Percentiles rank a stretch among this genome's conserved stretches.
Conservation (phyloP, 2,888 invertebrate species). For the Tethea ocularis region DNA sequence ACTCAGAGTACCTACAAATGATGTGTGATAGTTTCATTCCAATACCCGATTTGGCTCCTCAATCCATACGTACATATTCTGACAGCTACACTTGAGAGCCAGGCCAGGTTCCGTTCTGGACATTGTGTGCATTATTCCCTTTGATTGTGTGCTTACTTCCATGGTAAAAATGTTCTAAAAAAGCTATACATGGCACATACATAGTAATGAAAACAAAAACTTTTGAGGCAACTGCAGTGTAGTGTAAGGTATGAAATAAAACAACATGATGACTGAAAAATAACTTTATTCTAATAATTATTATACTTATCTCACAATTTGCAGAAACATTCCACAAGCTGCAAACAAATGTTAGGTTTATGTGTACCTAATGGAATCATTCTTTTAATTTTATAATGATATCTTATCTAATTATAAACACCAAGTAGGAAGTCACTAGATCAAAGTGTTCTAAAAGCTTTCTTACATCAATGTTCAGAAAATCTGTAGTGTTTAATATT, state of each 20-base stretch:
- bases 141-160: too few relatives aligned
- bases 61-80: too few relatives aligned
- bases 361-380: slow-evolving; percentile 75
- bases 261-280: slow-evolving; percentile 74
- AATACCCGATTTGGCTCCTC: too few relatives aligned
- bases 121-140: too few relatives aligned
- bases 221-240: too few relatives aligned
- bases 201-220: too few relatives aligned
- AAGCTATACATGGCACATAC: too few relatives aligned
- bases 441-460: slow-evolving; percentile 60
- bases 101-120: too few relatives aligned
- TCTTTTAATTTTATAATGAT: slow-evolving; percentile 64
- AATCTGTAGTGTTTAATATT: slow-evolving; percentile 34
- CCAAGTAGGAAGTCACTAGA: slow-evolving; percentile 58
- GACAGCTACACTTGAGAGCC: too few relatives aligned
- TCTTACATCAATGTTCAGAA: slow-evolving; percentile 37
- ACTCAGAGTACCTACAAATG: too few relatives aligned
- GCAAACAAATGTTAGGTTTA: slow-evolving; percentile 64
- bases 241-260: slow-evolving; percentile 57
- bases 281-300: slow-evolving; percentile 81
- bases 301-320: slow-evolving; percentile 77
- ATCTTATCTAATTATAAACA: slow-evolving; percentile 62
- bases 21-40: too few relatives aligned
- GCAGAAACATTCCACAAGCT: slow-evolving; percentile 70
- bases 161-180: too few relatives aligned